Evolutionary conservation across 1,140 invertebrate species (phyloP).

Genomic region (Penaeus indicus): DNA sequence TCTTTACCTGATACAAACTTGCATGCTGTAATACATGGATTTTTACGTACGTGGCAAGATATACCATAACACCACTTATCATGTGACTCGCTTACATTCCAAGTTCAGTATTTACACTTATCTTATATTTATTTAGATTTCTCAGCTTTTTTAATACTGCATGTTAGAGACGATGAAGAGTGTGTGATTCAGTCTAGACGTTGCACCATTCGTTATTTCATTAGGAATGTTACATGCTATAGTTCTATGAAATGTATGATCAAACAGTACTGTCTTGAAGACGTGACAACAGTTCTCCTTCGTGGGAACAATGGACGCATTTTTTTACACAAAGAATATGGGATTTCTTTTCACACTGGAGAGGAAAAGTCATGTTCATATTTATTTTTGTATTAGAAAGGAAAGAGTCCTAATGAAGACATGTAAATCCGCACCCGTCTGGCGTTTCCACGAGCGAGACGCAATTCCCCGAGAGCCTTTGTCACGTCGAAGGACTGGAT

Average conservation of each 20-base stretch:
- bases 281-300: slow-evolving; percentile 31
- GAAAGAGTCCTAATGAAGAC: background rate
- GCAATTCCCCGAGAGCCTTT: background rate
- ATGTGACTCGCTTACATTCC: slow-evolving; percentile 22
- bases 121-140: slow-evolving; percentile 33
- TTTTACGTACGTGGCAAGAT: background rate
- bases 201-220: slow-evolving; percentile 49
- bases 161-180: slow-evolving; percentile 17
- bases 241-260: slow-evolving; percentile 51
- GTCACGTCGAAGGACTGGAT: slow-evolving; percentile 1
- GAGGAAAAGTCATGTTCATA: too few species aligned
- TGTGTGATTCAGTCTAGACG: slow-evolving; percentile 40
- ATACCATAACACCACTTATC: slow-evolving; percentile 7
- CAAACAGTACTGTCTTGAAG: slow-evolving; percentile 52
- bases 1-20: background rate
- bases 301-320: background rate
- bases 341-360: background rate
- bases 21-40: background rate
- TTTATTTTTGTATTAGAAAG: too few species aligned
- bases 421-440: background rate
- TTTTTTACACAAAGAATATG: background rate
- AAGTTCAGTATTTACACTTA: slow-evolving; percentile 1
- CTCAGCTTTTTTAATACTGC: slow-evolving; percentile 24
- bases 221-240: slow-evolving; percentile 54
- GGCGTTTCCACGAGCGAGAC: too few species aligned